Conservation (phyloP, 2,888 invertebrate species). For the Tetranychus piercei region DNA sequence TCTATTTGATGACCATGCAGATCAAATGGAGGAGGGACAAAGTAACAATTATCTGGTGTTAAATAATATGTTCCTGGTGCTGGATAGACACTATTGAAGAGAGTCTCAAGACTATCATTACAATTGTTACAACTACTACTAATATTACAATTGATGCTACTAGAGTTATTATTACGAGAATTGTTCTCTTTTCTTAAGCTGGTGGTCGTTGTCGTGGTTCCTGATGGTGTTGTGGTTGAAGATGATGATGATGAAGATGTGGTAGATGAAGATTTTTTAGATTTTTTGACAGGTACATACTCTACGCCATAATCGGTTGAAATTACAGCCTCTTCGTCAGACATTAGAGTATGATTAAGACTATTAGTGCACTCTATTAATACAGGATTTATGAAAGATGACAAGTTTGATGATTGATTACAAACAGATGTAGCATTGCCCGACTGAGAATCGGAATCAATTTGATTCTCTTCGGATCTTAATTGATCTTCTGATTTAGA, state of each 20-base stretch:
- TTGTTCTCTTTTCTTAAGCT: background rate
- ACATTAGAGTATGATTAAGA: conserved; percentile 9
- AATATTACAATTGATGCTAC: background rate
- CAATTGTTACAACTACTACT: background rate
- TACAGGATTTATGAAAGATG: background rate
- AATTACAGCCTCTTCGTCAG: conserved; percentile 11
- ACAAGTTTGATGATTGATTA: background rate
- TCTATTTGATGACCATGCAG: background rate
- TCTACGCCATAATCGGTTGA: conserved; percentile 11
- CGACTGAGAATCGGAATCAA: background rate
- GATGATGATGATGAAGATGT: background rate
- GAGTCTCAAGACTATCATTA: background rate
- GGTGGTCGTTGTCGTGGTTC: background rate
- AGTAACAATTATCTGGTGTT: conserved; percentile 15
- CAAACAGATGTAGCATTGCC: background rate
- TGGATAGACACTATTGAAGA: conserved; percentile 19
- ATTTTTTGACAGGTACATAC: conserved; percentile 10
- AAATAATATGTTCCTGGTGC: conserved; percentile 20
- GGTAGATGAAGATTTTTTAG: background rate
- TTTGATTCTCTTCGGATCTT: background rate
- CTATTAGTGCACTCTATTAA: conserved; percentile 13
- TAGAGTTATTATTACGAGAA: background rate
- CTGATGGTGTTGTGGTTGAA: background rate
- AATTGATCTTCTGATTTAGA: background rate
- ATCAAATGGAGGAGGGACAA: conserved; percentile 19